Evolutionary conservation across 2,888 invertebrate genomes (phyloP), one percentile per base, ranked within the genome.

Genomic region (Eledone cirrhosa): DNA sequence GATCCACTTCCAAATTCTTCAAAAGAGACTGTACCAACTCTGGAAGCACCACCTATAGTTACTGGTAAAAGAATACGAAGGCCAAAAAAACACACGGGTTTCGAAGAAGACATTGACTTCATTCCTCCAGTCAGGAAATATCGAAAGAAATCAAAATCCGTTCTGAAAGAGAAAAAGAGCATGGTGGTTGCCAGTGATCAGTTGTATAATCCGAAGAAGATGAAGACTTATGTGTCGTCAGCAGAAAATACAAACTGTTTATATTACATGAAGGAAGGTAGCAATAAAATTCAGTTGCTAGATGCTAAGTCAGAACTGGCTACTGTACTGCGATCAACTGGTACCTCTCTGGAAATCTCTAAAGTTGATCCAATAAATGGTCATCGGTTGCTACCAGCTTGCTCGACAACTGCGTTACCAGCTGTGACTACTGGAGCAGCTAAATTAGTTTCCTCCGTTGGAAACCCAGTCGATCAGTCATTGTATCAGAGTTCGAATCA

Each of bases 61-160:
- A 72, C 72, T 31, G 72, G 72, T 14, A 72, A 72, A 33, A 72
- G 72, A 72, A 72, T 72, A n/a, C 27, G 72, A 7, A 31, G 72
- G 19, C 72, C 72, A 41, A 72, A 72, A 22, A 72, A 72, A 72
- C 72, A 72, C 31, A 72, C 72, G 16, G 72, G 72, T n/a, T 72
- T 72, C 8, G 72, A 72, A 22, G 72, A 72, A 72, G 33, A 72
- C 8, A 72, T 72, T 31, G 33, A 72, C 22, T 33, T 72, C 33
- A 72, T 72, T 41, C 72, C 72, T 33, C 72, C 72, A 3, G 31
- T 72, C n/a, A 72, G 72, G 24, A 72, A n/a, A 33, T 33, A 41
- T 27, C 72, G 72, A 11, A 72, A 72, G 41, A 33, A 33, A 41
- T 72, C 41, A 29, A 72, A 72, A 72, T 41, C 72, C 31, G 72